phyloP scores from a whole-genome alignment of 1,140 invertebrate genomes.

The Eriocheir sinensis region DNA sequence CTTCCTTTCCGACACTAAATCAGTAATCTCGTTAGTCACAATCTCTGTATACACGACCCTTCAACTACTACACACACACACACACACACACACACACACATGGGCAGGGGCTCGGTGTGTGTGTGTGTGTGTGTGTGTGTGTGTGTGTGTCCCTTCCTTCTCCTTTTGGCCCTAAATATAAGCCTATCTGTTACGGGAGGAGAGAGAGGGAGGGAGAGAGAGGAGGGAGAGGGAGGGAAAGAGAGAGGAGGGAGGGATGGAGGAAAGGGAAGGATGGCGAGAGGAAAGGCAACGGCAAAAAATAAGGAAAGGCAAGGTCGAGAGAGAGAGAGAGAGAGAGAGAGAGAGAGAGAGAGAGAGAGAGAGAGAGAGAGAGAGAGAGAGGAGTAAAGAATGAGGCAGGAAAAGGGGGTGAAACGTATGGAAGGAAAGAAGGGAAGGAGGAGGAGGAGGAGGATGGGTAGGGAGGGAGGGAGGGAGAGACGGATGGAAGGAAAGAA shows the following conservation, averaged over 20 bases:
- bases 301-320: background rate
- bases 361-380: slow-evolving; percentile 30
- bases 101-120: background rate
- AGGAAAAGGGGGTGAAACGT: background rate
- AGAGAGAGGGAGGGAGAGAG: background rate
- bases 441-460: background rate
- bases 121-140: background rate
- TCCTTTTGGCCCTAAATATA: background rate
- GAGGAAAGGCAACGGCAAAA: background rate
- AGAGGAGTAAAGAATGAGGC: background rate
- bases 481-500: too few relatives aligned
- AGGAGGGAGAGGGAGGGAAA: background rate
- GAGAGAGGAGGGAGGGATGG: background rate
- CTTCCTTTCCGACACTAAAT: too few relatives aligned
- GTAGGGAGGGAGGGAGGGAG: background rate
- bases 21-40: background rate
- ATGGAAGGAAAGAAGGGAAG: background rate
- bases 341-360: slow-evolving; percentile 12
- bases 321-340: slow-evolving; percentile 29
- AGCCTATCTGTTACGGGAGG: background rate
- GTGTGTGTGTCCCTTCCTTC: background rate
- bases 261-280: background rate
- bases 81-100: background rate
- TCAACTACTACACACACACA: too few relatives aligned
- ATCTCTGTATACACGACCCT: background rate